Percentiles rank a stretch among this genome's conserved stretches.
Conservation (phyloP, 2,113 vertebrate species). For the Theropithecus gelada region DNA sequence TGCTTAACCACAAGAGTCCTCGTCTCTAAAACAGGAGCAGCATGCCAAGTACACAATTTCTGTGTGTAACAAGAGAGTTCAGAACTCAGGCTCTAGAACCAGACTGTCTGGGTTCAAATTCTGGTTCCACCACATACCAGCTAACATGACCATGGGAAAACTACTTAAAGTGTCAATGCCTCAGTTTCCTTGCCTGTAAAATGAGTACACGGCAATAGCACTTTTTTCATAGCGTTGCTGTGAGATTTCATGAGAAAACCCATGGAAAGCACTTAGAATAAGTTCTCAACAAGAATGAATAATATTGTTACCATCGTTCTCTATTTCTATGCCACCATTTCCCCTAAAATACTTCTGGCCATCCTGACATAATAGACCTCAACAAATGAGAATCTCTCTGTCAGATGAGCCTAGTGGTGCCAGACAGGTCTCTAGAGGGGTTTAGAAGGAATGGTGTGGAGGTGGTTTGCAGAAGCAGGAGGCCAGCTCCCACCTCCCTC, state of each 20-base stretch:
- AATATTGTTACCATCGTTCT: background rate
- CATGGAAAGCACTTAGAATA: background rate
- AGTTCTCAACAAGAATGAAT: background rate
- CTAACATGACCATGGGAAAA: background rate
- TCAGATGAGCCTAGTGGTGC: background rate
- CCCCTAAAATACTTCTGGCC: background rate
- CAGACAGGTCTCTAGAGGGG: background rate
- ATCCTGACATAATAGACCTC: background rate
- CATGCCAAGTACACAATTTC: background rate
- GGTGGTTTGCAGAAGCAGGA: background rate
- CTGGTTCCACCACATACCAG: background rate
- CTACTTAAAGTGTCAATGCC: background rate
- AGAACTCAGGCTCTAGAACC: background rate
- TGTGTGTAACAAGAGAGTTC: background rate
- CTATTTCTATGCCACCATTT: background rate
- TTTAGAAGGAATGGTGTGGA: rapidly evolving
- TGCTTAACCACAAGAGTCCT: background rate
- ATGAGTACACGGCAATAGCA: background rate
- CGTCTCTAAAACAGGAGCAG: background rate
- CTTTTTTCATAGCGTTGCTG: background rate
- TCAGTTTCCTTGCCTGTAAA: constrained; percentile 16
- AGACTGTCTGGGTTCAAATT: background rate
- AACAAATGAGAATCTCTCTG: background rate
- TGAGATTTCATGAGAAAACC: background rate
- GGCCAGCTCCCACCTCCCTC: background rate